Conservation (phyloP, 2,888 invertebrate genomes). For the Aphodius sticticus region DNA sequence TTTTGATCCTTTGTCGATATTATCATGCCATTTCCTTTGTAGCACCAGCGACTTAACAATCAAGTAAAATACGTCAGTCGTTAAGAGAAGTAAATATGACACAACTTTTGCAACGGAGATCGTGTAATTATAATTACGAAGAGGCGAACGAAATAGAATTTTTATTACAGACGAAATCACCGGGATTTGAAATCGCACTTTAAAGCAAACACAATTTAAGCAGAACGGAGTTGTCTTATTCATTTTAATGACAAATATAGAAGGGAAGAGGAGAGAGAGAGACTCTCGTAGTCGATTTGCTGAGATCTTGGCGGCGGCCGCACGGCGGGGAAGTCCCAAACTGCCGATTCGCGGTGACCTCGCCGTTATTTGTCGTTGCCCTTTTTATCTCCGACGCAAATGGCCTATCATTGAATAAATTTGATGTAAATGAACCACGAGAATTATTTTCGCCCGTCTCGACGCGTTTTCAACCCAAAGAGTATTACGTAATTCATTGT, state of each 20-base stretch:
- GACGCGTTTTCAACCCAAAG: neutral
- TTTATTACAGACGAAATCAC: neutral
- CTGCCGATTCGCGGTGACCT: neutral
- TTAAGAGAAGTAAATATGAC: no score
- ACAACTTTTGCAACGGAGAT: no score
- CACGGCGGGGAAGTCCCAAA: neutral
- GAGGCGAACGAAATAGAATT: neutral
- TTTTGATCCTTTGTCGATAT: no score
- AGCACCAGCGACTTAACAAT: no score
- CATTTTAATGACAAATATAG: conserved; percentile 4
- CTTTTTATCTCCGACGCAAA: conserved; percentile 24
- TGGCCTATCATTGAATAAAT: conserved; percentile 35
- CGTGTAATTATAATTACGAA: no score
- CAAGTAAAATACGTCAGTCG: no score
- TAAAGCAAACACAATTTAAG: conserved; percentile 4
- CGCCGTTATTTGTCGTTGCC: neutral
- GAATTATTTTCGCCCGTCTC: neutral
- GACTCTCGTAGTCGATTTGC: neutral
- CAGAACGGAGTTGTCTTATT: neutral
- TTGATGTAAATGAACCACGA: conserved; percentile 37
- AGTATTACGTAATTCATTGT: neutral
- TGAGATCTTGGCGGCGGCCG: neutral
- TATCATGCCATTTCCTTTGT: no score
- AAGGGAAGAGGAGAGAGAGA: neutral
- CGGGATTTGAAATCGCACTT: neutral